A percentile compares a stretch with the other conserved stretches of the same genome.
These are phyloP conservation scores for Ganaspis brasiliensis DNA, from an alignment of 2,888 invertebrate genomes.

Conservation along the genomic window DNA sequence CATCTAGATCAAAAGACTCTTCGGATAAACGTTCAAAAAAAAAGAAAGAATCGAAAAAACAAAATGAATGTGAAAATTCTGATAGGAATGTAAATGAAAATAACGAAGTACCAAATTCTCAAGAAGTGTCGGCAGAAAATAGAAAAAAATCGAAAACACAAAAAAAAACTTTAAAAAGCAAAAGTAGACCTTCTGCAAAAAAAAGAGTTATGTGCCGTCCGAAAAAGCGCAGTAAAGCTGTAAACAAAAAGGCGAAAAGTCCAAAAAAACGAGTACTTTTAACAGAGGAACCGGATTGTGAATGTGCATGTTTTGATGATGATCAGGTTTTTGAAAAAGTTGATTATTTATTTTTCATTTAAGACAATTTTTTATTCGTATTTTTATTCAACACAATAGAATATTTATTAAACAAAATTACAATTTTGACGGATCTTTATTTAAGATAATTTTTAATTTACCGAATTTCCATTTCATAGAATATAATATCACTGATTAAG, in stretches of 20 bases:
- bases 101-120: not conserved
- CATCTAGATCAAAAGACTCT: not conserved
- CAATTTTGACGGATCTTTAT: too few relatives aligned
- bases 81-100: not conserved
- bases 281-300: not conserved
- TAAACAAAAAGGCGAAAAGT: not conserved
- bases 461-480: too few relatives aligned
- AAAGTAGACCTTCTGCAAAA: not conserved
- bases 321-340: too few relatives aligned
- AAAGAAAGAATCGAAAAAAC: not conserved
- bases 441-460: not conserved
- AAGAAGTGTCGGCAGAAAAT: not conserved
- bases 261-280: not conserved
- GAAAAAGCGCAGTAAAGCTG: not conserved
- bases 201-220: not conserved
- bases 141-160: not conserved
- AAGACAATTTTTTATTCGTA: too few relatives aligned
- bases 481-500: too few relatives aligned
- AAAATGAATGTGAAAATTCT: too few relatives aligned
- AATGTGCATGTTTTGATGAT: not conserved
- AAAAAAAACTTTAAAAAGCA: not conserved
- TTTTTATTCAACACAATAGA: too few relatives aligned
- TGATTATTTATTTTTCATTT: too few relatives aligned
- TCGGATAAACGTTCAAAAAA: not conserved
- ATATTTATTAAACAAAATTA: too few relatives aligned